Conservation (phyloP, 2,888 invertebrate genomes). For the Cylloceria caligata region DNA sequence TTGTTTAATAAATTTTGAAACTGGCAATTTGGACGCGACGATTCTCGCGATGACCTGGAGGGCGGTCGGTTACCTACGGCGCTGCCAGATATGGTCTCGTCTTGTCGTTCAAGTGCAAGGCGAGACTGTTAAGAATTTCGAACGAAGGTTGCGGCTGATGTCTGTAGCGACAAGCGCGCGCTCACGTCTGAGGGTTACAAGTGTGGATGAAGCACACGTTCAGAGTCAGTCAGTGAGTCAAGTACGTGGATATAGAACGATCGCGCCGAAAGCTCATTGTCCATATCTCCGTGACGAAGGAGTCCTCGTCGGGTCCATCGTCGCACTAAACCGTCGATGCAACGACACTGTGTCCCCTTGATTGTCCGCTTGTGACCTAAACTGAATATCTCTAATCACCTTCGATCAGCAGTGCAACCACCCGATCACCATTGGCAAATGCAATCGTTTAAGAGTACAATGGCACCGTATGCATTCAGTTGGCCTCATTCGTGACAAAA, state of each 20-base stretch:
- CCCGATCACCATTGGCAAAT: slow-evolving; percentile 33
- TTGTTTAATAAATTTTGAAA: slow-evolving; percentile 34
- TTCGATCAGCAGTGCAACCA: slow-evolving; percentile 27
- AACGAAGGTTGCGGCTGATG: neutral
- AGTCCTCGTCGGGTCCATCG: neutral
- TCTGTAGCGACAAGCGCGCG: neutral
- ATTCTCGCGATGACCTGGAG: slow-evolving; percentile 22
- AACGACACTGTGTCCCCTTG: too few species aligned
- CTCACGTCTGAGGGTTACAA: neutral
- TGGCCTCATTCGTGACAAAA: slow-evolving; percentile 13
- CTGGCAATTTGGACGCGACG: slow-evolving; percentile 2
- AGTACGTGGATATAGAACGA: neutral
- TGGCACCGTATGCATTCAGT: slow-evolving; percentile 38
- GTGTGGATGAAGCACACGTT: neutral
- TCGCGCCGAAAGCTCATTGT: neutral
- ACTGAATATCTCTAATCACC: slow-evolving; percentile 26
- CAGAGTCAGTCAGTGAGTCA: slow-evolving; percentile 27
- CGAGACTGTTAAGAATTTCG: neutral
- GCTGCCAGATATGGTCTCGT: slow-evolving; percentile 13
- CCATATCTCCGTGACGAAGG: neutral
- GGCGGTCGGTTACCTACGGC: slow-evolving; percentile 29
- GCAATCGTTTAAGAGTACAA: slow-evolving; percentile 62
- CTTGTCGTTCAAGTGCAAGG: slow-evolving; percentile 27
- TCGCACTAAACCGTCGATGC: neutral
- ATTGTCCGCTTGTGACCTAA: too few species aligned